These are phyloP conservation scores for Bicyclus anynana DNA, from an alignment of 1,140 invertebrate genomes.

Conservation along the genomic window DNA sequence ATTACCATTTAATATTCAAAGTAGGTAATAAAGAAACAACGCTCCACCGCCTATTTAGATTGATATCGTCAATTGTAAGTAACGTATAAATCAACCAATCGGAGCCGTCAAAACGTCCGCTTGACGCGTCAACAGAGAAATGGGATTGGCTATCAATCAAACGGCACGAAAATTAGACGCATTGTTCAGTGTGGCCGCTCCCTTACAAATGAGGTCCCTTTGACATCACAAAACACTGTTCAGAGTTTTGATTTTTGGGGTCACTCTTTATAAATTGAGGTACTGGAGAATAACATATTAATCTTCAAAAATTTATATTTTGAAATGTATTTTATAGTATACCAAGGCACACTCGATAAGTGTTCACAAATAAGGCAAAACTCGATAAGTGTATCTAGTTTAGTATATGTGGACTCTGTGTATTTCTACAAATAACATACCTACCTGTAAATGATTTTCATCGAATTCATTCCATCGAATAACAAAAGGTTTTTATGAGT, in stretches of 20 bases:
- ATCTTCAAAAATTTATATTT: too few species aligned
- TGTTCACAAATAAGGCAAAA: too few species aligned
- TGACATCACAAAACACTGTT: constrained; percentile 29
- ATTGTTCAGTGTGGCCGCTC: constrained; percentile 60
- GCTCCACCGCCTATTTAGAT: constrained; percentile 35
- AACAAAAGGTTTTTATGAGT: too few species aligned
- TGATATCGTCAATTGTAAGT: constrained; percentile 36
- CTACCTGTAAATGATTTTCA: too few species aligned
- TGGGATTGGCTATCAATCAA: constrained; percentile 69
- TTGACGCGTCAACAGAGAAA: constrained; percentile 58
- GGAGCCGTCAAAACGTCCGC: constrained; percentile 46
- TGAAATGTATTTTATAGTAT: too few species aligned
- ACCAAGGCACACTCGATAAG: too few species aligned
- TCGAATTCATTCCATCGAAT: too few species aligned
- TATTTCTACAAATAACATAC: too few species aligned
- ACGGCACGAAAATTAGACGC: constrained; percentile 56
- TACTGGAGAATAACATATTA: not conserved
- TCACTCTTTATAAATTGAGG: constrained; percentile 15
- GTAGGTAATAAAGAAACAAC: constrained; percentile 25
- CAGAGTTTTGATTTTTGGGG: constrained; percentile 27
- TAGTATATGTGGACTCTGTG: too few species aligned
- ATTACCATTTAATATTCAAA: constrained; percentile 19
- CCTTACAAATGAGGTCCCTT: constrained; percentile 54
- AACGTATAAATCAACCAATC: constrained; percentile 53
- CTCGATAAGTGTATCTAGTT: too few species aligned